These are phyloP conservation scores for Stichopus horrens DNA, from an alignment of 53 echinoderm and acorn worm genomes.

Conservation along the genomic window DNA sequence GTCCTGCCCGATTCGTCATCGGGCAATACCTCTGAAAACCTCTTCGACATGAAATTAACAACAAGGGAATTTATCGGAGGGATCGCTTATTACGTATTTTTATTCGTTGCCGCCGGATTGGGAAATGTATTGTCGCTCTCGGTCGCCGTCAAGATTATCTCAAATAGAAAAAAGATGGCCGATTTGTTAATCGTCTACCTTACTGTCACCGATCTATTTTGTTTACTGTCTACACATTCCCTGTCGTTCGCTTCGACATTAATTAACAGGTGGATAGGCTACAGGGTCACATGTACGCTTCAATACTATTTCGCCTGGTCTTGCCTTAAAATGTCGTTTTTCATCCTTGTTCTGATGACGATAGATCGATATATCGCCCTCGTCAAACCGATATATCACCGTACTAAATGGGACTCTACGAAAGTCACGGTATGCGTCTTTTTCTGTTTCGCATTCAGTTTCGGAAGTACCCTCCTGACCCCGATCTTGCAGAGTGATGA, in stretches of 20 bases:
- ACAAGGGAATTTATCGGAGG: not conserved
- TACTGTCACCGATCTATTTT: constrained; percentile 12
- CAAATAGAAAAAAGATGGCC: not conserved
- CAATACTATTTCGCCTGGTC: constrained; percentile 80
- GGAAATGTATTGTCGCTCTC: constrained; percentile 27
- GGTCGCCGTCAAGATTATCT: constrained; percentile 29
- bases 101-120: constrained; percentile 12
- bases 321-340: constrained; percentile 70
- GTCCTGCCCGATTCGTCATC: not conserved
- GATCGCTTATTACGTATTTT: not conserved
- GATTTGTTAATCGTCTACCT: constrained; percentile 15
- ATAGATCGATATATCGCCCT: constrained; percentile 72
- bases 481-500: constrained; percentile 52
- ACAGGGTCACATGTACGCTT: constrained; percentile 48
- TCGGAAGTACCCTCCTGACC: constrained; percentile 61
- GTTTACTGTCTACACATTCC: constrained; percentile 22
- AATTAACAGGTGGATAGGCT: constrained; percentile 59
- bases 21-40: not conserved
- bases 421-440: constrained; percentile 25
- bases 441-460: constrained; percentile 57
- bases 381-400: constrained; percentile 65
- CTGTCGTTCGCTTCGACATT: constrained; percentile 18
- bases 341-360: constrained; percentile 62
- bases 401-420: constrained; percentile 28
- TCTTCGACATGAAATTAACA: not conserved